A percentile compares a stretch with the other conserved stretches of the same genome.
Conservation (phyloP, 1,140 invertebrate species). For the Atta cephalotes region DNA sequence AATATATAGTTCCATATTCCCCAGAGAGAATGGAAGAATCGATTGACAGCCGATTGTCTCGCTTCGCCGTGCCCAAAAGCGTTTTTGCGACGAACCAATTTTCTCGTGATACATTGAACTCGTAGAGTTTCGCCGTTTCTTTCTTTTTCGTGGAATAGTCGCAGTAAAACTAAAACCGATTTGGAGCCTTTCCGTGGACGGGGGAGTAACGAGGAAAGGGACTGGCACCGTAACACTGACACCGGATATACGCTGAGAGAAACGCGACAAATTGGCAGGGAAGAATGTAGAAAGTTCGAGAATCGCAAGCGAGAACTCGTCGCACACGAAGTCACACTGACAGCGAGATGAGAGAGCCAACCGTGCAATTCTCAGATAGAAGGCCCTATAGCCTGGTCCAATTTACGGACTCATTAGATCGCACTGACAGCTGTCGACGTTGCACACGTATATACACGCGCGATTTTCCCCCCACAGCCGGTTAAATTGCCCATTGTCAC, state of each 20-base stretch:
- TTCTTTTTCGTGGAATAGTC: not conserved
- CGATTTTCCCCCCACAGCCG: slow-evolving; percentile 63
- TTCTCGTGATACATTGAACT: not conserved
- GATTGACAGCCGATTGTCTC: slow-evolving; percentile 16
- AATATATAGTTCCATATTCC: not conserved
- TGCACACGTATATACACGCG: slow-evolving; percentile 30
- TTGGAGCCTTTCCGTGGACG: not conserved
- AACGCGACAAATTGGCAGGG: not conserved
- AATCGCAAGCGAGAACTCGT: slow-evolving; percentile 64
- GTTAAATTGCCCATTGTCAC: slow-evolving; percentile 62
- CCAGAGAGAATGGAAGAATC: not conserved
- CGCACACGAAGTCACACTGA: slow-evolving; percentile 77
- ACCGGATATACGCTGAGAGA: not conserved
- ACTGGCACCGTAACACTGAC: slow-evolving; percentile 51
- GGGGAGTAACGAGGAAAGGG: not conserved
- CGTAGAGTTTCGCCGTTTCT: not conserved
- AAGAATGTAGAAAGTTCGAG: slow-evolving; percentile 25
- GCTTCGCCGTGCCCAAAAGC: slow-evolving; percentile 1
- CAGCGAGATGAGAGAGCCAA: slow-evolving; percentile 70
- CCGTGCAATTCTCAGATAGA: slow-evolving; percentile 70
- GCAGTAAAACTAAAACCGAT: not conserved
- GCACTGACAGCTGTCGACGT: slow-evolving; percentile 74
- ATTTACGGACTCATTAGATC: slow-evolving; percentile 84
- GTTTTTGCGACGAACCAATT: not conserved
- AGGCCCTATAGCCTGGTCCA: slow-evolving; percentile 76